These are phyloP conservation scores for Aphodius granarius DNA, from an alignment of 2,888 invertebrate genomes.

Conservation along the genomic window DNA sequence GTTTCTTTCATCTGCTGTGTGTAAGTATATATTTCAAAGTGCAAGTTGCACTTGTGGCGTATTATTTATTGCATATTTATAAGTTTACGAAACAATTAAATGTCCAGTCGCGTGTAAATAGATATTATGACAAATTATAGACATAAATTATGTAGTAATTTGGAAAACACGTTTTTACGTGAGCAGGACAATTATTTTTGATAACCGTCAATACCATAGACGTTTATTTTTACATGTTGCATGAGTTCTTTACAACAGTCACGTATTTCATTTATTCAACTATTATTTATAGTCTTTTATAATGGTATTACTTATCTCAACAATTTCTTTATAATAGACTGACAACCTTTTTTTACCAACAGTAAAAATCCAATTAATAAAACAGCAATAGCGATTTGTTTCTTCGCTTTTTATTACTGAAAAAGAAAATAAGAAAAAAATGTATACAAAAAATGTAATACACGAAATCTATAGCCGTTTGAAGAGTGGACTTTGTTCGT, in stretches of 20 bases:
- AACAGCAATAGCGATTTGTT: background rate
- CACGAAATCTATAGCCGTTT: conserved; percentile 28
- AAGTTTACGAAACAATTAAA: background rate
- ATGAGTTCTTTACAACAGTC: background rate
- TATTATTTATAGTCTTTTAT: too few relatives aligned
- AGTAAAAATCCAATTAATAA: too few relatives aligned
- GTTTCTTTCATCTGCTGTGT: background rate
- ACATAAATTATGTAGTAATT: background rate
- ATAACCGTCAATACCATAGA: background rate
- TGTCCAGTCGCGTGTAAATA: background rate
- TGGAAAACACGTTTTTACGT: background rate
- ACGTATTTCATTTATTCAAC: background rate
- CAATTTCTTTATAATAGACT: too few relatives aligned
- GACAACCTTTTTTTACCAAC: too few relatives aligned
- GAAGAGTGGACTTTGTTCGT: conserved; percentile 47
- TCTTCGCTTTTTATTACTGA: background rate
- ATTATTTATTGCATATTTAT: background rate
- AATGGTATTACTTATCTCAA: too few relatives aligned
- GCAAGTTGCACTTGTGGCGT: background rate
- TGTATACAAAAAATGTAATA: conserved; percentile 19
- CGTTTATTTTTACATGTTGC: background rate
- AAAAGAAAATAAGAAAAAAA: conserved; percentile 16
- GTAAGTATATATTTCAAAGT: background rate
- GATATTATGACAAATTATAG: background rate
- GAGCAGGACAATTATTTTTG: background rate